Evolutionary conservation across 2,888 invertebrate genomes (phyloP).

Genomic region (Xestoiulus laeticollis): DNA sequence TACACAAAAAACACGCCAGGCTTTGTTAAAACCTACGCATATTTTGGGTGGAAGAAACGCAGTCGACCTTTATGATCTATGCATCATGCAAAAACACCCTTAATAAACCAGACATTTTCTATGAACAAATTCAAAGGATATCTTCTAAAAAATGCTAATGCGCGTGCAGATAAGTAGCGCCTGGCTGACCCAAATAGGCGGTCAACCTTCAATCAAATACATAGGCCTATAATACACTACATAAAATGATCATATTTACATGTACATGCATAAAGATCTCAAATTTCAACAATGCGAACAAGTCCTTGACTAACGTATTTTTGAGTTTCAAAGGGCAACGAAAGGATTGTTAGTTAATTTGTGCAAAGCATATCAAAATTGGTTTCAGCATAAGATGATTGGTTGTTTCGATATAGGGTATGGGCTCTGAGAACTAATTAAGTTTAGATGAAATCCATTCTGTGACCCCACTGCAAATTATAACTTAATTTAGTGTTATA

Average conservation of each 20-base stretch:
- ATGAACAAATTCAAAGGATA: background rate
- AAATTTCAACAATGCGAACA: background rate
- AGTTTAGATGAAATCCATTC: too few species aligned
- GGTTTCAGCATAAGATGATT: too few species aligned
- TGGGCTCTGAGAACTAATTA: background rate
- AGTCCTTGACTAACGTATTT: background rate
- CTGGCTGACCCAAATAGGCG: background rate
- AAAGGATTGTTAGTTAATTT: background rate
- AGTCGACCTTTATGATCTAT: background rate
- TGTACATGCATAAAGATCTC: background rate
- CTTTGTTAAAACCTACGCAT: background rate
- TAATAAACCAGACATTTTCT: background rate
- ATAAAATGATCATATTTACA: background rate
- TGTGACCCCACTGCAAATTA: too few species aligned
- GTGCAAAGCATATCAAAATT: background rate
- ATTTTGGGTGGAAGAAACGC: background rate
- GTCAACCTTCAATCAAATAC: background rate
- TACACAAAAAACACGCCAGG: background rate
- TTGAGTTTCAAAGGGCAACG: background rate
- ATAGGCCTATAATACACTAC: background rate
- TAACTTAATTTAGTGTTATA: too few species aligned
- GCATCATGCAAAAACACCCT: background rate
- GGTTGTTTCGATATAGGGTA: too few species aligned
- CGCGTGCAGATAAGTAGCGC: background rate
- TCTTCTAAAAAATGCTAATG: background rate